These are phyloP conservation scores for Proteles cristata DNA, from an alignment of 2,113 vertebrate genomes.

Conservation along the genomic window DNA sequence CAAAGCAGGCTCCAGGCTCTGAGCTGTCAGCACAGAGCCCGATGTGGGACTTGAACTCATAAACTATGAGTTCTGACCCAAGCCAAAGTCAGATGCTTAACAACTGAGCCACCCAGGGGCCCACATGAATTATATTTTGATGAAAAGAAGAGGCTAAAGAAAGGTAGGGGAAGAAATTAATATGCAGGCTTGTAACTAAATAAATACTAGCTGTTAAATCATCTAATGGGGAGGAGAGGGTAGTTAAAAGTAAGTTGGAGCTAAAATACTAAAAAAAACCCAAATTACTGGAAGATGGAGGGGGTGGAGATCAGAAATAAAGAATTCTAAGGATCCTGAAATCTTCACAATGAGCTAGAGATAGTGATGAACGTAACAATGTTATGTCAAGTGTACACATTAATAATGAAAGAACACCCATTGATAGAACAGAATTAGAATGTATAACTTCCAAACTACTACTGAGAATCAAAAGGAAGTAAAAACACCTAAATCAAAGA, in stretches of 20 bases:
- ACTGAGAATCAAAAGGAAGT: neutral
- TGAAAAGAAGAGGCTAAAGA: neutral
- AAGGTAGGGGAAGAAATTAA: neutral
- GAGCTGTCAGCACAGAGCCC: neutral
- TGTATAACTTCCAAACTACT: neutral
- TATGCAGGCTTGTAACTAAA: neutral
- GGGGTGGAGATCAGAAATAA: neutral
- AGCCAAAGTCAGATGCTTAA: neutral
- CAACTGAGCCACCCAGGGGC: neutral
- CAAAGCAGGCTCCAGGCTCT: neutral
- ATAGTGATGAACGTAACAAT: neutral
- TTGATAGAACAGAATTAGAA: neutral
- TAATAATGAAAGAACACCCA: neutral
- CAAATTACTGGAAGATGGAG: neutral
- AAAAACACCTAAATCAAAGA: neutral
- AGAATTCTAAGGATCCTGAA: neutral
- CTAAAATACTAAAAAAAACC: neutral
- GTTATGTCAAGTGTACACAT: neutral
- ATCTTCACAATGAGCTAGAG: neutral
- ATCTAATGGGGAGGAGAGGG: neutral
- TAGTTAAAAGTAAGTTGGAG: neutral
- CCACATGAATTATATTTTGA: neutral
- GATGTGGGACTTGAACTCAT: neutral
- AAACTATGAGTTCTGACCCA: neutral
- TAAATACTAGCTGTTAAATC: neutral